These are phyloP conservation scores for Upupa epops DNA, from an alignment of 2,113 vertebrate genomes.

Conservation along the genomic window DNA sequence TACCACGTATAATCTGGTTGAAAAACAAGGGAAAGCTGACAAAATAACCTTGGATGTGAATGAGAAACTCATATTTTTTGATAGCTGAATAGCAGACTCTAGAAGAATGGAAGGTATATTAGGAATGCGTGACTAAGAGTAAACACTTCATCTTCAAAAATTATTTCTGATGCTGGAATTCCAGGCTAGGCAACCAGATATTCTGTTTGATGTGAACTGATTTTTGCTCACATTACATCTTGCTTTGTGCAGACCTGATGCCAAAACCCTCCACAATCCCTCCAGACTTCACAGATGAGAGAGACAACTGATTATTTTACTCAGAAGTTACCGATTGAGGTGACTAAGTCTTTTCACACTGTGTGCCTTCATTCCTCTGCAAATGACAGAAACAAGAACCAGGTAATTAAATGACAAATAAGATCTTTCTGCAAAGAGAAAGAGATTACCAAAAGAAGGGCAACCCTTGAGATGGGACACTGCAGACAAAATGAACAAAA, in stretches of 20 bases:
- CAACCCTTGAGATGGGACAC: not conserved
- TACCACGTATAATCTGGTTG: not conserved
- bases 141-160: not conserved
- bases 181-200: not conserved
- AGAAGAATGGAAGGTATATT: not conserved
- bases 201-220: not conserved
- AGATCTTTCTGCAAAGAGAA: not conserved
- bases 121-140: not conserved
- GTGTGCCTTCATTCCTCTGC: not conserved
- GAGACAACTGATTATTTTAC: not conserved
- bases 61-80: not conserved
- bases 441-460: not conserved
- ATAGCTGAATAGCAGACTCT: slow-evolving; percentile 25
- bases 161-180: not conserved
- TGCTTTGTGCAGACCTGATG: not conserved
- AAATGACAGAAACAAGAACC: not conserved
- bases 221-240: slow-evolving; percentile 2
- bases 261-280: not conserved
- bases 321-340: not conserved
- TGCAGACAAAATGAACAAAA: not conserved
- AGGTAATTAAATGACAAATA: not conserved
- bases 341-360: not conserved
- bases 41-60: slow-evolving; percentile 12
- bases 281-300: not conserved
- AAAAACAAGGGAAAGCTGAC: slow-evolving; percentile 10